A percentile compares a stretch with the other conserved stretches of the same genome.
These are phyloP conservation scores for Lampris incognitus DNA, from an alignment of 2,113 vertebrate species.

Conservation along the genomic window DNA sequence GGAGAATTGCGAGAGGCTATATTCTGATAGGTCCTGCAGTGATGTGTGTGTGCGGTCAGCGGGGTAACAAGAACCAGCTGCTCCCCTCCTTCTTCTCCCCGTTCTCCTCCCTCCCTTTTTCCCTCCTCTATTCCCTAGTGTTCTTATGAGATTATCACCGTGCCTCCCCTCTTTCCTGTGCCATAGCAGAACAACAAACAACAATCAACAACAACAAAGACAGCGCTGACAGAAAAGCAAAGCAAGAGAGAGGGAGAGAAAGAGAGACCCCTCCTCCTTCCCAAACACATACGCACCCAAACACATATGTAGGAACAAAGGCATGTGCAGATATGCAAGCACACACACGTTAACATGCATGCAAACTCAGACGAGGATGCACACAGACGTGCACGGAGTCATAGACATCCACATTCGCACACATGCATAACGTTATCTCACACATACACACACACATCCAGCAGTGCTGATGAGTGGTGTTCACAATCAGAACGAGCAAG, in stretches of 20 bases:
- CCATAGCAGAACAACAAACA: constrained; percentile 16
- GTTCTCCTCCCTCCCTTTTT: not conserved
- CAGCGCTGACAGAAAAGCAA: constrained; percentile 6
- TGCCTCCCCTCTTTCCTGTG: constrained; percentile 32
- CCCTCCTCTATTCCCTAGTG: constrained; percentile 27
- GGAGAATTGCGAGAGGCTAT: constrained; percentile 34
- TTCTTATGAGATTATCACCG: constrained; percentile 40
- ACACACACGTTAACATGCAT: constrained; percentile 3
- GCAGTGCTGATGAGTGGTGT: constrained; percentile 69
- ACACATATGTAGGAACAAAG: not conserved
- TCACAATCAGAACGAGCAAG: constrained; percentile 54
- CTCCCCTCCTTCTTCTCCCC: constrained; percentile 47
- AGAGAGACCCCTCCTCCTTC: constrained; percentile 18
- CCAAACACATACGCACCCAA: not conserved
- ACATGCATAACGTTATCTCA: not conserved
- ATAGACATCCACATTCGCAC: constrained; percentile 10
- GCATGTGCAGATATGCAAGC: not conserved
- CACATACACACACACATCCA: constrained; percentile 32
- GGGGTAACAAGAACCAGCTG: constrained; percentile 65
- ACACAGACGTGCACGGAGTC: constrained; percentile 11
- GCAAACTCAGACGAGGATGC: constrained; percentile 31
- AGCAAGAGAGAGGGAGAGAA: constrained; percentile 2
- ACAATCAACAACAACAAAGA: constrained; percentile 47
- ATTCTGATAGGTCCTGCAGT: constrained; percentile 58
- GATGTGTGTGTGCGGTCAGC: constrained; percentile 47